Evolutionary conservation across 2,888 invertebrate genomes (phyloP).

Genomic region (Parapristionchus giblindavisi): DNA sequence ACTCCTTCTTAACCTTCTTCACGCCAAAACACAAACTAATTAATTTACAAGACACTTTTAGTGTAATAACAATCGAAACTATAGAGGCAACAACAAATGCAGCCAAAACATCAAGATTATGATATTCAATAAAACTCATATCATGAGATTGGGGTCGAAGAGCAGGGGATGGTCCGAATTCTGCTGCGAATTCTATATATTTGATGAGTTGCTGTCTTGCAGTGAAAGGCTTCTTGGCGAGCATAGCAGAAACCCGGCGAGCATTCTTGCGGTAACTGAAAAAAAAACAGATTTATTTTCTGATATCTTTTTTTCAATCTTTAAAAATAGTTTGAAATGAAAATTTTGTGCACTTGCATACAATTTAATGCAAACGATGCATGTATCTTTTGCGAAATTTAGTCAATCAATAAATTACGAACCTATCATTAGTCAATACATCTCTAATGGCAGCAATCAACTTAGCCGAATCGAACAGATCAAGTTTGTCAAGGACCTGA

Average conservation of each 20-base stretch:
- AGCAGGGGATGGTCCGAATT: not conserved
- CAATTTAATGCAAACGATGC: not conserved
- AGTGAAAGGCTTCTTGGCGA: conserved; percentile 20
- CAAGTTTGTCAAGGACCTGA: conserved; percentile 4
- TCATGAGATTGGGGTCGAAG: conserved; percentile 18
- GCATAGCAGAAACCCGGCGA: conserved; percentile 5
- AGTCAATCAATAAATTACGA: too few relatives aligned
- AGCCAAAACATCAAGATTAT: conserved; percentile 19
- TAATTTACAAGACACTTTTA: too few relatives aligned
- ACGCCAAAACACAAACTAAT: too few relatives aligned
- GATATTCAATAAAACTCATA: not conserved
- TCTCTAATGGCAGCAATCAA: not conserved
- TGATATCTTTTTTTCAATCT: not conserved
- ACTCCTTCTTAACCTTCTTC: too few relatives aligned
- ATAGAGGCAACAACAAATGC: too few relatives aligned
- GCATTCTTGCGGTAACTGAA: conserved; percentile 15
- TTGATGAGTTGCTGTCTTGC: conserved; percentile 17
- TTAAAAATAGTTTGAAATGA: not conserved
- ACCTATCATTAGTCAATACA: not conserved
- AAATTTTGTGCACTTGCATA: not conserved
- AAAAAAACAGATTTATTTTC: not conserved
- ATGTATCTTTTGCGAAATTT: too few relatives aligned
- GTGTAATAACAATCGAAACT: too few relatives aligned
- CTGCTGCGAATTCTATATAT: conserved; percentile 19
- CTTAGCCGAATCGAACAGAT: not conserved